Base-by-base conservation (phyloP, 2,888 invertebrate genomes). In the Ectemnius lituratus region DNA sequence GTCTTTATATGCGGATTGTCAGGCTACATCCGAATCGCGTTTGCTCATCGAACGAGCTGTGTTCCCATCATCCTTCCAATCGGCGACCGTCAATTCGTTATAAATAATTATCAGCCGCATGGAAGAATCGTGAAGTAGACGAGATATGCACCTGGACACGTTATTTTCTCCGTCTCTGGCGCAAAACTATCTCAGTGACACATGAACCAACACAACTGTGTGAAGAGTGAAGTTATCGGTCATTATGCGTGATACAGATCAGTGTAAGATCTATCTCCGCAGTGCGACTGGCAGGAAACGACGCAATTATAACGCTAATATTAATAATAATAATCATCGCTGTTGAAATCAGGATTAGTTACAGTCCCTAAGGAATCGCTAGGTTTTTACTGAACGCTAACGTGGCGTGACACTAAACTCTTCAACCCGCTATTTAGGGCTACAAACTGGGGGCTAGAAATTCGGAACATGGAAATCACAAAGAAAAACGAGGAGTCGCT, bases 121-220 rank as follows among this genome's bases (percentile, higher is more conserved):
- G 62, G 62, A 62, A 52, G 62, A 52, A 62, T n/a, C n/a, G 27
- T 46, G 47, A 23, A 52, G 58, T 20, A 27, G 18, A 37, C 8
- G 37, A 37, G 11, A 37, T 37, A 37, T 58, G 18, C 58, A 27
- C 58, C 58, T 8, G 14, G 2, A 11, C 1, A 16, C 16, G 52
- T 16, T 52, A 14, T 1, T 16, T n/a, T 14, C 52, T 52, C 52
- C 52, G 5, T 52, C 16, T 52, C 14, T 52, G 16, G 16, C 37
- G 52, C 52, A 14, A 52, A 5, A 16, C 52, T 4, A 52, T 52
- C n/a, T 14, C 52, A 52, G 52, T 52, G 52, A 16, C 5, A 16
- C 14, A 5, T 16, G 16, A 52, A 52, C 52, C n/a, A 52, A 52
- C 37, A 23, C 23, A 23, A n/a, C n/a, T n/a, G 23, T 23, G n/a